Conservation (phyloP, 2,797 vertebrate genomes). For the Sebastes matsubarae region DNA sequence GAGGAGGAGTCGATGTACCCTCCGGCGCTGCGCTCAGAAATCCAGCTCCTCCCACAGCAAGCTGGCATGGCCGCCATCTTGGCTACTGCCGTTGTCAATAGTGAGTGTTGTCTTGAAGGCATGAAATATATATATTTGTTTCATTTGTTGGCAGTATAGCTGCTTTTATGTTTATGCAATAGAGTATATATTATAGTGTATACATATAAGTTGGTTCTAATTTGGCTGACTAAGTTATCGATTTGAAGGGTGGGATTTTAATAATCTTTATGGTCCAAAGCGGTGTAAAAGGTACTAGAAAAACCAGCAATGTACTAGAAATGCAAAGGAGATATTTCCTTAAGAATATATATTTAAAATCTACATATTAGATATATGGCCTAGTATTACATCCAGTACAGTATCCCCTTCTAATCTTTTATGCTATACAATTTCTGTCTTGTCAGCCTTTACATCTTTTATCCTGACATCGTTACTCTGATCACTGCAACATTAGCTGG, state of each 20-base stretch:
- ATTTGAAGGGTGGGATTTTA: not conserved
- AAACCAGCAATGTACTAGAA: not conserved
- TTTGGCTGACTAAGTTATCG: not conserved
- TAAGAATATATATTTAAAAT: not conserved
- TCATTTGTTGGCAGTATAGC: not conserved
- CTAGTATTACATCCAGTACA: not conserved
- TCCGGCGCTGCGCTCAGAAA: constrained; percentile 82
- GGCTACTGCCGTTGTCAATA: constrained; percentile 94
- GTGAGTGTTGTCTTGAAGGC: constrained; percentile 81
- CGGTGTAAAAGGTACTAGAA: not conserved
- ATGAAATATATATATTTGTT: too few species aligned
- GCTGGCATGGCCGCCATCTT: constrained; percentile 98
- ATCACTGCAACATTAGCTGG: not conserved
- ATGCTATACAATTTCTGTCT: not conserved
- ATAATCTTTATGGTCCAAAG: not conserved
- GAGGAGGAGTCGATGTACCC: constrained; percentile 83
- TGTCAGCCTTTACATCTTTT: not conserved
- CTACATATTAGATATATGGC: not conserved
- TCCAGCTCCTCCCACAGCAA: constrained; percentile 97
- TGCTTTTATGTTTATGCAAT: not conserved
- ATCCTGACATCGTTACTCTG: not conserved
- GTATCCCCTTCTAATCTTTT: not conserved
- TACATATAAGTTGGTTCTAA: not conserved
- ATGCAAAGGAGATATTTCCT: not conserved
- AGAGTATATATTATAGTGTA: not conserved